Percentiles rank a stretch among this genome's conserved stretches.
These are phyloP conservation scores for Ditylenchus weischeri DNA, from an alignment of 2,888 invertebrate genomes.

Conservation along the genomic window DNA sequence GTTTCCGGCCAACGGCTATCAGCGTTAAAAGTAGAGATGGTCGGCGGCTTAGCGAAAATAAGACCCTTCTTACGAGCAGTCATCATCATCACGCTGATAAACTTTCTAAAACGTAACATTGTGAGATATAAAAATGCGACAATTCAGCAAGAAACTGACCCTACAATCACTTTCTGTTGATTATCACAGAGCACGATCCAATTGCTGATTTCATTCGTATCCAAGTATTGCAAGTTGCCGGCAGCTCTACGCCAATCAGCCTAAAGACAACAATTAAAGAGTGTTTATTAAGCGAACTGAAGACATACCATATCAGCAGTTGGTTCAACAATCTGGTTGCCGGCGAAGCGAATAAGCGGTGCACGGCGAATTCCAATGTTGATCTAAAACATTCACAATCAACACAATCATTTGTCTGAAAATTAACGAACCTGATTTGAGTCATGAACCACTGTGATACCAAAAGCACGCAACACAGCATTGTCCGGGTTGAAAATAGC, in stretches of 20 bases:
- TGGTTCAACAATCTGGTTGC: slow-evolving; percentile 22
- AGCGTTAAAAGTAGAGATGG: slow-evolving; percentile 7
- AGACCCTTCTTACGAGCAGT: slow-evolving; percentile 24
- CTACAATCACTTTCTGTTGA: slow-evolving; percentile 14
- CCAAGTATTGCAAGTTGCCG: slow-evolving; percentile 20
- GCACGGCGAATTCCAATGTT: slow-evolving; percentile 23
- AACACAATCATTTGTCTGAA: background rate
- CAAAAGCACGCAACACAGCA: slow-evolving; percentile 32
- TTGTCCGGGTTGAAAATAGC: slow-evolving; percentile 19
- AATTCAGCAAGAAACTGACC: slow-evolving; percentile 2
- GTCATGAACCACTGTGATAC: slow-evolving; percentile 20
- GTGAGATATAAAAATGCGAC: too few relatives aligned
- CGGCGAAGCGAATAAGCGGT: slow-evolving; percentile 25
- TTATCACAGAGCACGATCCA: slow-evolving; percentile 26
- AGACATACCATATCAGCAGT: slow-evolving; percentile 17
- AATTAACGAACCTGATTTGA: slow-evolving; percentile 15
- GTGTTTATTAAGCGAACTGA: background rate
- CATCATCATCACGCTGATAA: slow-evolving; percentile 19
- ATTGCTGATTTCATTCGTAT: slow-evolving; percentile 21
- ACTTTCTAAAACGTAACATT: slow-evolving; percentile 17
- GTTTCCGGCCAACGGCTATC: slow-evolving; percentile 22
- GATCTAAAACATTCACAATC: background rate
- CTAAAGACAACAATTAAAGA: slow-evolving; percentile 7
- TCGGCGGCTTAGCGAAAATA: slow-evolving; percentile 15
- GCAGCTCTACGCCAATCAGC: slow-evolving; percentile 22